These are phyloP conservation scores for Sinocyclocheilus anshuiensis DNA, from an alignment of 2,113 vertebrate species.

Conservation along the genomic window DNA sequence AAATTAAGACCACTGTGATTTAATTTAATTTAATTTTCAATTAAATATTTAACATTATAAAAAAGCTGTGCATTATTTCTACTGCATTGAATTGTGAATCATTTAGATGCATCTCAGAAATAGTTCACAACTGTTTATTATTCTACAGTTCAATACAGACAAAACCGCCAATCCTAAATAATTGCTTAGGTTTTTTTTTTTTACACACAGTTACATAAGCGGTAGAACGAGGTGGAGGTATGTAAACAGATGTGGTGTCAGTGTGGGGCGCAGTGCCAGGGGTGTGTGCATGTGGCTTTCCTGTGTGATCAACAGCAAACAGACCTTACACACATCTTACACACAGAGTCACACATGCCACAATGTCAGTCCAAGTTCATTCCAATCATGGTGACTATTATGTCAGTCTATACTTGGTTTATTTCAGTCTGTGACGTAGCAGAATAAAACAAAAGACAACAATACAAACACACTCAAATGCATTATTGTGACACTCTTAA, in stretches of 20 bases:
- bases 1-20: background rate
- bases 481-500: background rate
- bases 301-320: conserved; percentile 51
- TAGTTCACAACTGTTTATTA: background rate
- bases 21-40: background rate
- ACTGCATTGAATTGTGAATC: background rate
- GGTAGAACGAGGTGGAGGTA: conserved; percentile 56
- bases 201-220: conserved; percentile 59
- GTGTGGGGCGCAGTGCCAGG: conserved; percentile 58
- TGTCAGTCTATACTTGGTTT: background rate
- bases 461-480: background rate
- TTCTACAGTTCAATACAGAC: background rate
- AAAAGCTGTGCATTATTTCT: background rate
- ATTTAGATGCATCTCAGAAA: background rate
- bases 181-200: background rate
- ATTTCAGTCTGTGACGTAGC: background rate
- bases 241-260: conserved; percentile 75
- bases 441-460: background rate
- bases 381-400: background rate
- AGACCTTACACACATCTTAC: conserved; percentile 29
- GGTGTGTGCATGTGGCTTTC: conserved; percentile 42
- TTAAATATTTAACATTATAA: too few relatives aligned
- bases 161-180: background rate
- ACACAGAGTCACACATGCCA: conserved; percentile 35
- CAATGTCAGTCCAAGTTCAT: conserved; percentile 30